Conservation (phyloP, 2,888 invertebrate species). For the Molanna angustata region DNA sequence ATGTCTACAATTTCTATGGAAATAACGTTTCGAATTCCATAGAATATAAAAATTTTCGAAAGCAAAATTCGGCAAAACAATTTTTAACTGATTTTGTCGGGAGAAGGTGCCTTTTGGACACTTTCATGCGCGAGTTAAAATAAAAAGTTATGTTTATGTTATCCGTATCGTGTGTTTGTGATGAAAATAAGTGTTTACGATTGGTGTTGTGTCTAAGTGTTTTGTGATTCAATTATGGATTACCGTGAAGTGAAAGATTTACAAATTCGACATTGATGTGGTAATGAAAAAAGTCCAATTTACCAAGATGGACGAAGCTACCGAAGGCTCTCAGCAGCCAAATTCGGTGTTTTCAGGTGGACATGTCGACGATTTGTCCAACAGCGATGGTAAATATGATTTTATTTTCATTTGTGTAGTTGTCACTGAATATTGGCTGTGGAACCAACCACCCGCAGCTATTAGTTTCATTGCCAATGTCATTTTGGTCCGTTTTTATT, state of each 20-base stretch:
- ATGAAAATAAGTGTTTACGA: slow-evolving; percentile 14
- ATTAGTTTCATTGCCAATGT: slow-evolving; percentile 25
- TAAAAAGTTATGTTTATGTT: slow-evolving; percentile 17
- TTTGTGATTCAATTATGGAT: slow-evolving; percentile 17
- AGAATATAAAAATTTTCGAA: slow-evolving; percentile 21
- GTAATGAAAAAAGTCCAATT: slow-evolving; percentile 17
- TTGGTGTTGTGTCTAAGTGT: slow-evolving; percentile 20
- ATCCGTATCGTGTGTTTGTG: slow-evolving; percentile 14
- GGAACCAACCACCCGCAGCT: too few relatives aligned
- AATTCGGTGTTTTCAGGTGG: slow-evolving; percentile 11
- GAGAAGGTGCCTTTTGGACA: slow-evolving; percentile 13
- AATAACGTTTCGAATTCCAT: slow-evolving; percentile 21
- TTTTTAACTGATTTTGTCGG: slow-evolving; percentile 23
- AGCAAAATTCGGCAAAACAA: slow-evolving; percentile 26
- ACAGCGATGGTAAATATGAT: slow-evolving; percentile 17
- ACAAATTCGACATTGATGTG: slow-evolving; percentile 26
- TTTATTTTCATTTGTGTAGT: too few relatives aligned
- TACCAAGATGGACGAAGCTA: slow-evolving; percentile 24
- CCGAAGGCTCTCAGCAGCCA: slow-evolving; percentile 17
- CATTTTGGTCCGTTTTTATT: too few relatives aligned
- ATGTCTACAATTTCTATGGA: slow-evolving; percentile 22
- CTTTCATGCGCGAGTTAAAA: slow-evolving; percentile 7
- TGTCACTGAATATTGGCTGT: too few relatives aligned
- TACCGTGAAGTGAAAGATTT: slow-evolving; percentile 23
- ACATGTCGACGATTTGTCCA: slow-evolving; percentile 12